These are phyloP conservation scores for Nothocercus julius DNA, from an alignment of 2,113 vertebrate species.

Conservation along the genomic window DNA sequence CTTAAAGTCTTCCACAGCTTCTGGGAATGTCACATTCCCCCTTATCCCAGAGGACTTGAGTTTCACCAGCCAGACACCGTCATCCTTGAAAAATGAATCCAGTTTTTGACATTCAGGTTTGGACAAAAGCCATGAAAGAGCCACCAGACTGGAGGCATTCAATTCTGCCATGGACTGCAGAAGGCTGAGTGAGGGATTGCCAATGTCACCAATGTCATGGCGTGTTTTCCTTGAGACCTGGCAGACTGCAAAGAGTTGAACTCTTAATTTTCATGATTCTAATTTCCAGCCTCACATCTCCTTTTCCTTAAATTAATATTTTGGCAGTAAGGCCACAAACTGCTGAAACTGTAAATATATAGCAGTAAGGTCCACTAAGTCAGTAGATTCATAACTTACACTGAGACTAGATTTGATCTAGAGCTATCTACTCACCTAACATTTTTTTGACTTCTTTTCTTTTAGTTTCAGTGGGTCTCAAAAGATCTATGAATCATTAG, in stretches of 20 bases:
- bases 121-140: background rate
- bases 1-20: background rate
- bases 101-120: background rate
- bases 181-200: background rate
- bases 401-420: background rate
- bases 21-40: background rate
- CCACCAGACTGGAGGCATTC: background rate
- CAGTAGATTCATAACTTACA: background rate
- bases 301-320: background rate
- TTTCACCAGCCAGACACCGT: rapidly evolving
- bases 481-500: background rate
- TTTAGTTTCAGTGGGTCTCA: background rate
- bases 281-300: background rate
- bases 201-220: too few relatives aligned
- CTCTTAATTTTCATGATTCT: background rate
- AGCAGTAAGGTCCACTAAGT: background rate
- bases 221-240: background rate
- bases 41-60: background rate
- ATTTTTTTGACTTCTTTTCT: background rate
- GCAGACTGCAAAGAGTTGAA: background rate
- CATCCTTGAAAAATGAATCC: background rate
- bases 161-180: background rate
- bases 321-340: background rate
- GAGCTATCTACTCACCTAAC: background rate
- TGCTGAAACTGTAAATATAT: background rate